A percentile compares a stretch with the other conserved stretches of the same genome.
Evolutionary conservation across 2,888 invertebrate genomes (phyloP).

Genomic region (Caenorhabditis uteleia): DNA sequence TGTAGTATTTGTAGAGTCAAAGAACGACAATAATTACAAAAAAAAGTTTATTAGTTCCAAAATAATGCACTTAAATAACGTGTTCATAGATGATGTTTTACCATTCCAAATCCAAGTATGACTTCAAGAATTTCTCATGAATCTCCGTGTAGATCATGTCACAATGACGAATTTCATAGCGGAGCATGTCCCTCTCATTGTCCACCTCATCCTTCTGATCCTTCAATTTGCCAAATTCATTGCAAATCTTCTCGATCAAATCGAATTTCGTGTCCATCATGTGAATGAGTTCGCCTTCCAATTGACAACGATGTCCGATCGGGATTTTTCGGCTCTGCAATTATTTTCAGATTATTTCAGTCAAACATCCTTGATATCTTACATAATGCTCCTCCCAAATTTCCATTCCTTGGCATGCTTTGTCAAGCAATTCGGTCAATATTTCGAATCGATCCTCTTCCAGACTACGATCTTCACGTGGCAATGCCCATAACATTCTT

Average conservation of each 20-base stretch:
- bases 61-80: too few species aligned
- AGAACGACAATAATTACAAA: too few species aligned
- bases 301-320: slow-evolving; percentile 54
- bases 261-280: slow-evolving; percentile 56
- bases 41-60: too few species aligned
- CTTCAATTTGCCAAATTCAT: slow-evolving; percentile 53
- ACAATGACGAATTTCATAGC: slow-evolving; percentile 62
- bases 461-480: slow-evolving; percentile 43
- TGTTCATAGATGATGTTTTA: too few species aligned
- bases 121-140: slow-evolving; percentile 60
- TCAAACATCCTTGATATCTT: slow-evolving; percentile 4
- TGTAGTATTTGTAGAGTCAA: too few species aligned
- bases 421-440: slow-evolving; percentile 61
- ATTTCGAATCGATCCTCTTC: slow-evolving; percentile 62
- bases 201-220: slow-evolving; percentile 43
- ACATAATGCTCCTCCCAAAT: slow-evolving; percentile 63
- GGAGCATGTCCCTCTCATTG: slow-evolving; percentile 59
- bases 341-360: not conserved
- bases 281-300: slow-evolving; percentile 56
- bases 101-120: slow-evolving; percentile 64
- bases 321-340: slow-evolving; percentile 50
- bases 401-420: slow-evolving; percentile 62
- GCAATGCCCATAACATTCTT: slow-evolving; percentile 41
- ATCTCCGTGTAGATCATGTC: slow-evolving; percentile 59
- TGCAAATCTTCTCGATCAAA: slow-evolving; percentile 54